Evolutionary conservation across 1,140 invertebrate species (phyloP).

Genomic region (Drosophila biarmipes): DNA sequence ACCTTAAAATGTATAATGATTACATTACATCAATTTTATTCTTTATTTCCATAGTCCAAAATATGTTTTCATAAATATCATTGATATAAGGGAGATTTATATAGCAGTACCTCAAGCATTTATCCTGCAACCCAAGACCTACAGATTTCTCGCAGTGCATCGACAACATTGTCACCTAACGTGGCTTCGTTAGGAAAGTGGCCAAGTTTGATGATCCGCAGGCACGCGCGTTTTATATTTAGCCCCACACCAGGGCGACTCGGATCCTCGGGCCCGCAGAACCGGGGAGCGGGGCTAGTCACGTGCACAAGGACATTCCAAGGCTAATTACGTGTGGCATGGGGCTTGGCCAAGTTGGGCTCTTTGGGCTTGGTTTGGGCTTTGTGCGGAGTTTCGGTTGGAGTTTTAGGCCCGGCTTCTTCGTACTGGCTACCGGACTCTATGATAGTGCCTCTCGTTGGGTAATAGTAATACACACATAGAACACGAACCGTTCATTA

Average conservation of each 20-base stretch:
- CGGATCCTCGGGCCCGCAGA: conserved; percentile 8
- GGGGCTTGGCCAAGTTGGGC: conserved; percentile 33
- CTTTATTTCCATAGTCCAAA: no score
- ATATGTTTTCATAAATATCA: no score
- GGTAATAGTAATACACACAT: conserved; percentile 48
- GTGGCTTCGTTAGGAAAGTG: conserved; percentile 74
- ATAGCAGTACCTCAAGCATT: no score
- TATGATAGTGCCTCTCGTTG: conserved; percentile 21
- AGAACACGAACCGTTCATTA: conserved; percentile 75
- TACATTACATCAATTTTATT: no score
- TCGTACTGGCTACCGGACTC: not conserved
- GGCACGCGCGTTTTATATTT: conserved; percentile 81
- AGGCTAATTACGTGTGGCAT: conserved; percentile 81
- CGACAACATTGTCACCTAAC: conserved; percentile 47
- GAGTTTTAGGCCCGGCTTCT: conserved; percentile 25
- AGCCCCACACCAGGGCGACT: conserved; percentile 51
- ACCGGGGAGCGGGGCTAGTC: conserved; percentile 53
- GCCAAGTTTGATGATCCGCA: conserved; percentile 72
- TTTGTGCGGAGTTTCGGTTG: conserved; percentile 28
- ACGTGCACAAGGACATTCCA: conserved; percentile 83
- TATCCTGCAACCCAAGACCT: not conserved
- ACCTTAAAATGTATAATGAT: no score
- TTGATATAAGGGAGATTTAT: no score
- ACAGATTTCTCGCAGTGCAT: conserved; percentile 6
- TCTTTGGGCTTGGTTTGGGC: conserved; percentile 20